Conservation (phyloP, 2,888 invertebrate genomes). For the Endotricha flammealis region DNA sequence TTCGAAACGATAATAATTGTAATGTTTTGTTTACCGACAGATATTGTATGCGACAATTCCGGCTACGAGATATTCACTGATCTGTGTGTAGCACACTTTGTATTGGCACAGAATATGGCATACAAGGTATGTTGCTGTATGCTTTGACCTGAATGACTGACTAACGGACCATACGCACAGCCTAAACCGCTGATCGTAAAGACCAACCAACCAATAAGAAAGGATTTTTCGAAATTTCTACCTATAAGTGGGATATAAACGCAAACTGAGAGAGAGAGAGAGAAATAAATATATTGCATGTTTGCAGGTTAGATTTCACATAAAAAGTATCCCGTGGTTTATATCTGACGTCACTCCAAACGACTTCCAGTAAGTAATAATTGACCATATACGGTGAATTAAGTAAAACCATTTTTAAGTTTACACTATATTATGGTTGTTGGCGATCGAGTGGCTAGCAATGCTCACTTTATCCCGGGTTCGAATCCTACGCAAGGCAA, state of each 20-base stretch:
- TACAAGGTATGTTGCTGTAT: no score
- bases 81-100: conserved; percentile 89
- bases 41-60: conserved; percentile 93
- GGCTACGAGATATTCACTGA: conserved; percentile 96
- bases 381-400: neutral
- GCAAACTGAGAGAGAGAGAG: no score
- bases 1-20: no score
- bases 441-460: no score
- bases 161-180: no score
- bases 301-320: conserved; percentile 85
- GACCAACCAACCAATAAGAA: no score
- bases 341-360: conserved; percentile 90
- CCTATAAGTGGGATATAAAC: no score
- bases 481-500: no score
- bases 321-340: conserved; percentile 96
- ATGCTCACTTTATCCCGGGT: no score
- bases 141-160: no score
- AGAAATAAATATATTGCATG: no score
- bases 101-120: conserved; percentile 77
- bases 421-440: neutral
- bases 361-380: conserved; percentile 81
- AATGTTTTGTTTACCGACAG: conserved; percentile 42
- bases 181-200: no score
- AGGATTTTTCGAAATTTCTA: neutral
- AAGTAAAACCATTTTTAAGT: neutral